Percentiles rank a stretch among this genome's conserved stretches.
These are phyloP conservation scores for Dryas iulia DNA, from an alignment of 1,140 invertebrate genomes.

Conservation along the genomic window DNA sequence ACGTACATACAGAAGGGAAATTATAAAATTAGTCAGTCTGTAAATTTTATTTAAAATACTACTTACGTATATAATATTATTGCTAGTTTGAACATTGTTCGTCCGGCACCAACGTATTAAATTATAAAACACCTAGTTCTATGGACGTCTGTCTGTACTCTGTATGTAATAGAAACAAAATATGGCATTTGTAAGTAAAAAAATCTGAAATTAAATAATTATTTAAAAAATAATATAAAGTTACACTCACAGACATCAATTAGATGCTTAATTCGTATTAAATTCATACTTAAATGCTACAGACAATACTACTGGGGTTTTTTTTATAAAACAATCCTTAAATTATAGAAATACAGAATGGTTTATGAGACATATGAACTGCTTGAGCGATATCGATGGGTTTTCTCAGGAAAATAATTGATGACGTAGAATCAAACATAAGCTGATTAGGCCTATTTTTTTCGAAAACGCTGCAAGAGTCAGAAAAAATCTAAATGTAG, in stretches of 20 bases:
- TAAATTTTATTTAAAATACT: conserved; percentile 30
- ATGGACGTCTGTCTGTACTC: conserved; percentile 11
- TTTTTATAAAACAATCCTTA: too few relatives aligned
- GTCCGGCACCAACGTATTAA: conserved; percentile 13
- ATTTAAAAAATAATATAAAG: neutral
- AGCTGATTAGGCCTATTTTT: too few relatives aligned
- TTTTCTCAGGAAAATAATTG: too few relatives aligned
- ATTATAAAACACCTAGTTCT: conserved; percentile 9
- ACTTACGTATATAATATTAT: conserved; percentile 15
- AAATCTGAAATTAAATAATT: neutral
- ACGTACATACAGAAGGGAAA: too few relatives aligned
- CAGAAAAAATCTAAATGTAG: too few relatives aligned
- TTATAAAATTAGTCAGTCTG: conserved; percentile 18
- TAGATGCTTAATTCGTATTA: neutral
- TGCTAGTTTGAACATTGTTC: conserved; percentile 27
- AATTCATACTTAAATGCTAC: neutral
- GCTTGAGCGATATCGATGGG: too few relatives aligned
- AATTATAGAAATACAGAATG: too few relatives aligned
- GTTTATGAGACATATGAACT: too few relatives aligned
- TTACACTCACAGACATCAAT: neutral
- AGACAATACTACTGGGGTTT: too few relatives aligned
- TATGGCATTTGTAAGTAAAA: neutral
- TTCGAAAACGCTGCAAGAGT: too few relatives aligned
- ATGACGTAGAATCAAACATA: too few relatives aligned
- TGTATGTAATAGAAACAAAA: neutral